Base-by-base conservation (phyloP, 2,113 vertebrate genomes). In the Leucopsar rothschildi region DNA sequence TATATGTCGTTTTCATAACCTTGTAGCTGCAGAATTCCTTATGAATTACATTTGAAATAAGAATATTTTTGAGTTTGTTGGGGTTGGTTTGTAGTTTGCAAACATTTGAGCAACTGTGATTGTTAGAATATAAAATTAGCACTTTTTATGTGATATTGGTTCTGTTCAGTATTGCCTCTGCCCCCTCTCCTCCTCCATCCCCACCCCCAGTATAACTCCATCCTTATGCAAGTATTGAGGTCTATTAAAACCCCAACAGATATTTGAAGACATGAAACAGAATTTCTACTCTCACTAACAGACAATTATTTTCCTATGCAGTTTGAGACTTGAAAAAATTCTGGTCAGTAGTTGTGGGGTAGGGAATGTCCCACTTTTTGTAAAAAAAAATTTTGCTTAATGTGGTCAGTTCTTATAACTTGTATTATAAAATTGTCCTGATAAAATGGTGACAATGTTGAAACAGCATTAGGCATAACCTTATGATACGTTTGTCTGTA, bases 71-170 rank as follows among this genome's bases (percentile, higher is more conserved):
- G 50, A 65, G 59, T 91, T 78, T 82, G 17, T 50, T 61, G 49
- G 70, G 37, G 40, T 82, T 47, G 90, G 72, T 90, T 97, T 95
- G 80, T 52, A 94, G 93, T 93, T 91, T 44, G 49, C 63, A 68
- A 95, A 97, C 93, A 88, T 95, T 85, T 85, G 93, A 85, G 88
- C 89, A 93, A 88, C 94, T 86, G 39, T 71, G 71, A 85, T 96
- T 93, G 91, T 89, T 89, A 90, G 55, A 88, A 93, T 88, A 93
- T 92, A 90, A 95, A 88, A 97, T 95, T 90, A 89, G 88, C 85
- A 94, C 86, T 85, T 96, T 98, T 97, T 87, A 96, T 97, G 94
- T 85, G 82, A 94, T 95, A 86, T 59, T 68, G 60, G 97, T 97
- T 96, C 60, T 92, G 52, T 82, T 95, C 69, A 57, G 55, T 24